A percentile compares a stretch with the other conserved stretches of the same genome.
Conservation (phyloP, 2,113 vertebrate species). For the Hassar affinis region DNA sequence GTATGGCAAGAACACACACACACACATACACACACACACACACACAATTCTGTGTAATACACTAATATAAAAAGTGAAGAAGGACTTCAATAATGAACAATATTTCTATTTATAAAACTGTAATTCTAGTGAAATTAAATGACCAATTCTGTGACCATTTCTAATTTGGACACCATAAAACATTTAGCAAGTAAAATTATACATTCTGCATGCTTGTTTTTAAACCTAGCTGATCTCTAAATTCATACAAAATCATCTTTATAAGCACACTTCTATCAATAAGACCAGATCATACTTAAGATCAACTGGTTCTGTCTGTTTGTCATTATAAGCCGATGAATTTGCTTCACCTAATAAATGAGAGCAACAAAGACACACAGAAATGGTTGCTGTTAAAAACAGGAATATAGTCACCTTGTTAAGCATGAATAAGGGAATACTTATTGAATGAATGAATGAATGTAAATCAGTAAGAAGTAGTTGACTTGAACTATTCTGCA, state of each 20-base stretch:
- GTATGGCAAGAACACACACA: neutral
- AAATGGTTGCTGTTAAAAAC: neutral
- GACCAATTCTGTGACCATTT: neutral
- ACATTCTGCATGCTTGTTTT: neutral
- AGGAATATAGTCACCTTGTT: neutral
- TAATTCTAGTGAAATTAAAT: neutral
- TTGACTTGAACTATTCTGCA: neutral
- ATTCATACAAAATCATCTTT: neutral
- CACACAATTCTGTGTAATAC: too few relatives aligned
- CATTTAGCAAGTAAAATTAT: neutral
- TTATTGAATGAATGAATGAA: neutral
- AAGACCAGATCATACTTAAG: neutral
- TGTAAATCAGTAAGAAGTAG: neutral
- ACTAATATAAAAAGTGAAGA: too few relatives aligned
- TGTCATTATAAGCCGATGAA: neutral
- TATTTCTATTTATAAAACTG: neutral
- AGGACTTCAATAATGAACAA: neutral
- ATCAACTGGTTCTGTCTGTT: neutral
- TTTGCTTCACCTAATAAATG: too few relatives aligned
- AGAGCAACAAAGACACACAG: neutral
- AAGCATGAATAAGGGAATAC: too few relatives aligned
- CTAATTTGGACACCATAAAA: neutral
- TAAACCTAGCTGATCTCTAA: neutral
- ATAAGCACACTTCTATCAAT: neutral
- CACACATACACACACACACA: neutral